A percentile compares a stretch with the other conserved stretches of the same genome.
Evolutionary conservation across 2,113 vertebrate species (phyloP).

Genomic region (Lamprotornis superbus): DNA sequence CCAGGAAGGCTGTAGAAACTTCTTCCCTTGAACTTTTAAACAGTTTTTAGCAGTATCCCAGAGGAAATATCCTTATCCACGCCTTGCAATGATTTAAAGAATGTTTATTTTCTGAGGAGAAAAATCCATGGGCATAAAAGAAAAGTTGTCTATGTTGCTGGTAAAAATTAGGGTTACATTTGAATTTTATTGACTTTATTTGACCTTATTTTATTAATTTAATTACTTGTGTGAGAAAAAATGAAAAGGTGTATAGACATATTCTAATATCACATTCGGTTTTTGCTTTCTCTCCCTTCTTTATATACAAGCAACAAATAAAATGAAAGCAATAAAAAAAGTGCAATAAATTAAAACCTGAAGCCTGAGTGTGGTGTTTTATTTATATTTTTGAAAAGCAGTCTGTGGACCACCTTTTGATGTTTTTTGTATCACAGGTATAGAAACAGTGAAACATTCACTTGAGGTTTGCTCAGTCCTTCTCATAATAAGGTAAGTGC

Average conservation of each 20-base stretch:
- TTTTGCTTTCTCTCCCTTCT: background rate
- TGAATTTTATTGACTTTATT: background rate
- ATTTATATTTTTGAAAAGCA: background rate
- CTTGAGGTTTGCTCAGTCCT: background rate
- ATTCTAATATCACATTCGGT: background rate
- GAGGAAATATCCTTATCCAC: conserved; percentile 5
- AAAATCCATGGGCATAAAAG: background rate
- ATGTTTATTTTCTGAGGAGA: background rate
- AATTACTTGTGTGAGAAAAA: background rate
- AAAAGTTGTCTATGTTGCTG: background rate
- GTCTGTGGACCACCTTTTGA: background rate
- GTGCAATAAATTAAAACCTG: background rate
- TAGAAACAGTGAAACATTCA: background rate
- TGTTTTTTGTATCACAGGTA: background rate
- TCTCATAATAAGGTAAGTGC: background rate
- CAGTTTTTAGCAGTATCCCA: background rate
- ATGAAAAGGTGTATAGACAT: background rate
- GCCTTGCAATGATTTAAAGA: background rate
- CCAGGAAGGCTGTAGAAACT: background rate
- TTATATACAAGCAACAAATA: background rate
- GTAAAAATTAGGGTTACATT: background rate
- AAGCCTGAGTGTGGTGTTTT: background rate
- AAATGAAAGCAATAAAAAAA: background rate
- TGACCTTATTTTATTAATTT: background rate
- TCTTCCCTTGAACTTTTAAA: conserved; percentile 38